Percentiles rank a stretch among this genome's conserved stretches.
phyloP scores from a whole-genome alignment of 2,888 invertebrate species.

The Drosophila borborema region DNA sequence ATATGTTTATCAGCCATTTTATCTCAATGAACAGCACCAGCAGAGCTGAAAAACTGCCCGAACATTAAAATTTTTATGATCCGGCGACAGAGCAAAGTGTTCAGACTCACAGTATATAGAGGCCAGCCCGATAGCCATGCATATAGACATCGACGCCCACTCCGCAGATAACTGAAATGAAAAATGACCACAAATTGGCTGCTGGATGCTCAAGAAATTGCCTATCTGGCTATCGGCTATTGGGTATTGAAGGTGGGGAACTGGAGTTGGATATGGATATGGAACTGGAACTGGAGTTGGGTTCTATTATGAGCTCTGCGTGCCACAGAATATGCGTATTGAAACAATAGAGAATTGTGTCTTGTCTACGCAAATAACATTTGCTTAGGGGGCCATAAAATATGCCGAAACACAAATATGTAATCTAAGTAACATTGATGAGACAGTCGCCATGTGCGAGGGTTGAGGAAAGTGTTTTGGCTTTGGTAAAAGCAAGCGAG shows the following conservation, averaged over 20 bases:
- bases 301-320: constrained; percentile 10
- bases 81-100: constrained; percentile 26
- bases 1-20: constrained; percentile 88
- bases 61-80: constrained; percentile 60
- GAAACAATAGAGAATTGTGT: constrained; percentile 56
- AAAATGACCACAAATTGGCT: constrained; percentile 64
- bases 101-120: constrained; percentile 88
- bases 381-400: constrained; percentile 60
- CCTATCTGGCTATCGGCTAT: constrained; percentile 5
- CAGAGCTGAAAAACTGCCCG: constrained; percentile 87
- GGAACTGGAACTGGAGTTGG: not conserved
- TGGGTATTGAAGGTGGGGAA: not conserved
- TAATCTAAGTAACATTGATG: constrained; percentile 46
- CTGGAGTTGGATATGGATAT: not conserved
- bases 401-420: constrained; percentile 49
- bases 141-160: constrained; percentile 88
- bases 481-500: not conserved
- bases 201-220: constrained; percentile 30
- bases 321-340: constrained; percentile 48
- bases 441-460: constrained; percentile 29
- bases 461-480: constrained; percentile 4
- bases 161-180: constrained; percentile 87
- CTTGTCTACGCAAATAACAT: constrained; percentile 56
- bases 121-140: constrained; percentile 87
- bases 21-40: constrained; percentile 87